Base-by-base conservation (phyloP, 1,140 invertebrate species). In the Acromyrmex heyeri region DNA sequence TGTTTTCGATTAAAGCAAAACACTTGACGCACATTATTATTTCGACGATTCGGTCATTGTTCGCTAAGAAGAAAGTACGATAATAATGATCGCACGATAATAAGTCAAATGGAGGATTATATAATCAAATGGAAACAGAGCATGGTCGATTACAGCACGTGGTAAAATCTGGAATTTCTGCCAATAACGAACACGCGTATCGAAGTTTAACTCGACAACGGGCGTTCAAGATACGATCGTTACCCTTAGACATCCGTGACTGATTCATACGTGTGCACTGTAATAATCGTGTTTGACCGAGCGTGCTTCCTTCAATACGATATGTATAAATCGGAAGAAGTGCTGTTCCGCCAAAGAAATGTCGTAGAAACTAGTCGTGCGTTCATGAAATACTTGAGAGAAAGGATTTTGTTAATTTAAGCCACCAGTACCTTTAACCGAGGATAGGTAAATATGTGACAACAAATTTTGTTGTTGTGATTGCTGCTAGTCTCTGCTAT, bases 261-360 rank as follows among this genome's bases (percentile, higher is more conserved):
- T 55, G 50, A 79, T 55, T n/a, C 4, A 69, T n/a, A 16, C 48
- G 44, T 27, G 30, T 27, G 10, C n/a, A 18, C 48, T 55, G 62
- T 81, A 81, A 81, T 69, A 24, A 81, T 70, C n/a, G 16, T 38
- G 48, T 38, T 64, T 70, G 65, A 70, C 77, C 77, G 34, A 81
- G 77, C 77, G 64, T 48, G 30, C 64, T 81, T 81, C 77, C 77
- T 70, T 24, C 18, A 14, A 14, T 34, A 55, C 38, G 3, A 65
- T 44, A 8, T 16, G 34, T 4, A 61, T 30, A 38, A 70, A 18
- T 65, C 34, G 77, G 34, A 44, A 57, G 10, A 24, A 50, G 38
- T 18, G 18, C 18, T n/a, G 65, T 14, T 7, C 18, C 30, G 64
- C 14, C 24, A 24, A 27, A n/a, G 21, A 72, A 72, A 62, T 14